A percentile compares a stretch with the other conserved stretches of the same genome.
phyloP scores from a whole-genome alignment of 2,113 vertebrate genomes.

The Pimephales promelas region DNA sequence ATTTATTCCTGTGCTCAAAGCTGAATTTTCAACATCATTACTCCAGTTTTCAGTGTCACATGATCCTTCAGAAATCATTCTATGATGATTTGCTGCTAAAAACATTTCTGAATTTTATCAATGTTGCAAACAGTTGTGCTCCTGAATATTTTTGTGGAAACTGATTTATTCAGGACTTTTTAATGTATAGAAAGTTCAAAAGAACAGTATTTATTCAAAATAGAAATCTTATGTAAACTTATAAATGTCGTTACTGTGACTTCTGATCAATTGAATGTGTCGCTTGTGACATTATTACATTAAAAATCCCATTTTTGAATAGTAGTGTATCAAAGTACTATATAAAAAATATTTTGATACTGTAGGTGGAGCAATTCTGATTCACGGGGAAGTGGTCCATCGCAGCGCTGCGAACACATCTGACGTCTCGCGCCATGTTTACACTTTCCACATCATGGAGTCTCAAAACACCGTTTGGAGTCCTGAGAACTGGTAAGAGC shows the following conservation, averaged over 20 bases:
- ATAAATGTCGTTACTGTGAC: not conserved
- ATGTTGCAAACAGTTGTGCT: too few relatives aligned
- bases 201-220: too few relatives aligned
- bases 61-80: not conserved
- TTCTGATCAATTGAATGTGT: not conserved
- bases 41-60: not conserved
- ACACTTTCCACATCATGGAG: slow-evolving; percentile 95
- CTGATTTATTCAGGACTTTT: too few relatives aligned
- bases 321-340: not conserved
- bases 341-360: not conserved
- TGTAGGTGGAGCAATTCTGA: slow-evolving; percentile 85
- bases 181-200: too few relatives aligned
- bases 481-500: slow-evolving; percentile 88
- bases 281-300: not conserved
- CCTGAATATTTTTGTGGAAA: too few relatives aligned
- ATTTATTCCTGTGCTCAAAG: not conserved
- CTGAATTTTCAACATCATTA: not conserved
- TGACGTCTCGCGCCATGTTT: slow-evolving; percentile 81
- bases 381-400: slow-evolving; percentile 93
- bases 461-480: slow-evolving; percentile 84
- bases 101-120: too few relatives aligned
- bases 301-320: not conserved
- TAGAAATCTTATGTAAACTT: not conserved
- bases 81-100: not conserved
- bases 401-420: slow-evolving; percentile 88